Evolutionary conservation across 2,888 invertebrate genomes (phyloP).

Genomic region (Drosophila cognata): DNA sequence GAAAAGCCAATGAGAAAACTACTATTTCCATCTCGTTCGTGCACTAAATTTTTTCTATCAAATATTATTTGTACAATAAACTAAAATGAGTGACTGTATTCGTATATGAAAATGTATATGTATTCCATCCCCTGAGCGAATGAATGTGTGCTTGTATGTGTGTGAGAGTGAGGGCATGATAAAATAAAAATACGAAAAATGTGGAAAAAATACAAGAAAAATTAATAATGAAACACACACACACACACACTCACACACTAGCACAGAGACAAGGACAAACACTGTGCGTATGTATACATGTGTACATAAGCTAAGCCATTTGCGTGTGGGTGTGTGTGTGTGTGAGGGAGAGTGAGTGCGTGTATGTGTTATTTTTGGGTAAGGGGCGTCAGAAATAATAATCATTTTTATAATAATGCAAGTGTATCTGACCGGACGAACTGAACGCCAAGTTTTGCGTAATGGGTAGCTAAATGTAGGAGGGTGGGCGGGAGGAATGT

Average conservation of each 20-base stretch:
- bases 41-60: conserved; percentile 71
- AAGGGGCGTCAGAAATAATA: conserved; percentile 66
- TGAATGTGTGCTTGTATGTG: conserved; percentile 42
- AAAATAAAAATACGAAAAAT: conserved; percentile 81
- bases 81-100: conserved; percentile 56
- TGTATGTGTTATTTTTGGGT: conserved; percentile 23
- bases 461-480: conserved; percentile 14
- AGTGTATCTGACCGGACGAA: conserved; percentile 70
- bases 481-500: background rate
- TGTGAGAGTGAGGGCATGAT: conserved; percentile 58
- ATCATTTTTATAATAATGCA: conserved; percentile 79
- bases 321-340: conserved; percentile 25
- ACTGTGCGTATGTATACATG: conserved; percentile 14
- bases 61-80: conserved; percentile 74
- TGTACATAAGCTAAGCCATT: conserved; percentile 52
- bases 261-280: conserved; percentile 72
- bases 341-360: conserved; percentile 19
- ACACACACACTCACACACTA: conserved; percentile 48
- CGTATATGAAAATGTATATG: conserved; percentile 41
- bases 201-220: conserved; percentile 77
- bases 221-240: conserved; percentile 79
- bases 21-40: conserved; percentile 68
- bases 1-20: conserved; percentile 57
- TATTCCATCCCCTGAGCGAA: conserved; percentile 63
- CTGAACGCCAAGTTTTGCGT: conserved; percentile 48